Evolutionary conservation across 2,797 vertebrate genomes (phyloP), one percentile per base, ranked within the genome.

Genomic region (Remorina albescens): DNA sequence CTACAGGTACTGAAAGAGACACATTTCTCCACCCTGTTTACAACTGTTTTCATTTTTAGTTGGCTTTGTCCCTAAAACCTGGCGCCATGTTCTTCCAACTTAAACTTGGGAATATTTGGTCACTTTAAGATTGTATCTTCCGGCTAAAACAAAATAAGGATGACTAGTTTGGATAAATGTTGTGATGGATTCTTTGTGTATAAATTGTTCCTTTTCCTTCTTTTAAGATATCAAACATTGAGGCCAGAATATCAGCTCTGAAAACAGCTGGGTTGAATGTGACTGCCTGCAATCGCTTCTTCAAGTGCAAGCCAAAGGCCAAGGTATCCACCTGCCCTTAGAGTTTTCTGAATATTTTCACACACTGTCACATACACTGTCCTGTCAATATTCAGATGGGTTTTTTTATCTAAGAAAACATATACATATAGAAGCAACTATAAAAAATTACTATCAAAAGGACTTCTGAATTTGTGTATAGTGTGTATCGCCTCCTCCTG

Each of bases 241-340:
- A 99, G 93, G 96, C 96, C 79, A 96, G 98, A 89, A 99, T 99
- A 93, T 97, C 97, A 70, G 97, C 97, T 71, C 95, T 99, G 86
- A 97, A 97, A 91, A 93, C 96, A 23, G 98, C 98, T 60, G 98
- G 98, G 53, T 88, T 99, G 89, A 98, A 99, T 78, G 97, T 99
- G 82, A 91, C 95, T 18, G 94, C 94, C 9, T 98, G 96, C 82
- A 95, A 95, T 81, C 95, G 84, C 65, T 95, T 98, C 89, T 94
- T 94, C 69, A 97, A 96, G 84, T 94, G 85, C 92, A 97, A 95
- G 89, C 95, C 95, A 82, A 96, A 94, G 67, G 94, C 90, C 56
- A 96, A 96, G 96, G 98, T 98, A 86, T 9, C 12, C 28, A 25
- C 4, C 13, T 41, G 18, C n/a, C 21, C 18, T 46, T 66, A 9